phyloP scores from a whole-genome alignment of 2,888 invertebrate genomes.

The Andrena trimmerana region DNA sequence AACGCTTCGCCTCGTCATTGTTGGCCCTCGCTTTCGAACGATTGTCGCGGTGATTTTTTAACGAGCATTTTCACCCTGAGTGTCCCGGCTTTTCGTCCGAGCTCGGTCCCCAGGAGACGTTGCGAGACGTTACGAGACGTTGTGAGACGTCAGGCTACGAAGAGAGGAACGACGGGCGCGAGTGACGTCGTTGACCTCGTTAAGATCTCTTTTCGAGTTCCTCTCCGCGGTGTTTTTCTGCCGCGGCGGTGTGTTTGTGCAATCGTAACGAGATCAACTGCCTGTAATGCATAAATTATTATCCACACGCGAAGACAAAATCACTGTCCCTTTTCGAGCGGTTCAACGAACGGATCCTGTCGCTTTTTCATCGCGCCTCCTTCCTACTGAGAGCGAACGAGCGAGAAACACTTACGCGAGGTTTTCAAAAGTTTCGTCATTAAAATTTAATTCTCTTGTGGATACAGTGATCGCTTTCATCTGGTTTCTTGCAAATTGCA shows the following conservation, averaged over 20 bases:
- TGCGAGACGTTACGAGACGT: slow-evolving; percentile 19
- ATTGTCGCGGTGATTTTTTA: slow-evolving; percentile 48
- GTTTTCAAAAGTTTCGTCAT: not conserved
- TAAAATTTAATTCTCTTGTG: not conserved
- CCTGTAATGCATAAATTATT: slow-evolving; percentile 44
- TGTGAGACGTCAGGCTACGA: slow-evolving; percentile 51
- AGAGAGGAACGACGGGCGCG: slow-evolving; percentile 51
- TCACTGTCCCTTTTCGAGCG: slow-evolving; percentile 1
- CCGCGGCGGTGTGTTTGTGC: slow-evolving; percentile 49
- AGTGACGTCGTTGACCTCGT: slow-evolving; percentile 69
- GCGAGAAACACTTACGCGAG: not conserved
- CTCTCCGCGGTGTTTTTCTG: slow-evolving; percentile 50
- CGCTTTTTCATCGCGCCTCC: not conserved
- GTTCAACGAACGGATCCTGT: not conserved
- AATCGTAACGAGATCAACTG: slow-evolving; percentile 62
- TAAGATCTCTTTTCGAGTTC: slow-evolving; percentile 60
- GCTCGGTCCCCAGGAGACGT: slow-evolving; percentile 34
- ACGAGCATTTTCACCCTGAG: slow-evolving; percentile 42
- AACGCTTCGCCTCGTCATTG: slow-evolving; percentile 24
- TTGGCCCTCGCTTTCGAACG: slow-evolving; percentile 1
- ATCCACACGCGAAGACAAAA: slow-evolving; percentile 47
- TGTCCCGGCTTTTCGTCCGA: slow-evolving; percentile 34
- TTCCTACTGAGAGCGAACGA: not conserved
- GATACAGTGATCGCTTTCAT: not conserved
- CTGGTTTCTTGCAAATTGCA: not conserved